Base-by-base conservation (phyloP, 2,888 invertebrate genomes). In the Empis livida region DNA sequence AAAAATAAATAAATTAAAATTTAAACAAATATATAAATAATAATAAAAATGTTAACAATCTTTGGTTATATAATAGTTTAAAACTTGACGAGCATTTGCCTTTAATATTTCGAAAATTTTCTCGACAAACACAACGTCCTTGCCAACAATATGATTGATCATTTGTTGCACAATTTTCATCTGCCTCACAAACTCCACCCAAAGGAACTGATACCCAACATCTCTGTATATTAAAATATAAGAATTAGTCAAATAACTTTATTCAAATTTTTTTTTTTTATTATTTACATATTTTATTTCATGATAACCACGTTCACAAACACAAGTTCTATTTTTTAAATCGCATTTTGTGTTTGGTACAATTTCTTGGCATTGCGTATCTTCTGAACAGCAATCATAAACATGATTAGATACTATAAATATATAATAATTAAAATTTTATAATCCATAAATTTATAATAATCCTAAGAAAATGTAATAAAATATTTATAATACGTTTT, bases 141-240 rank as follows among this genome's bases (percentile, higher is more conserved):
- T 52, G 41, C n/a, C 50, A 31, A 43, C 55, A 55, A 13, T 42
- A 40, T 14, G 53, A 45, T 39, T 52, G 43, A 3, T 46, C 48
- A 32, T 51, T 47, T 20, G 45, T 42, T 14, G 51, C 49, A 47
- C 57, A 57, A 47, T 57, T 55, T 45, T 54, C 54, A 48, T 55
- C 49, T 10, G 47, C 48, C 47, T 57, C 57, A 48, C 57, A 57
- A 16, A 55, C 51, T 16, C 53, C 53, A 39, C 46, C 48, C 10
- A 54, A 32, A 14, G 49, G 38, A 43, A 55, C 55, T 31, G 53
- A 50, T 30, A 53, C 53, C 54, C 54, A 55, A 47, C 57, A 57
- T 55, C 49, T 52, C 55, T 57, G 47, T 31, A n/a, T n/a, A n/a
- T n/a, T n/a, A 43, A 17, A 43, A 32, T n/a, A 16, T 16, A n/a